Base-by-base conservation (phyloP, 2,888 invertebrate genomes). In the Diaphora mendica region DNA sequence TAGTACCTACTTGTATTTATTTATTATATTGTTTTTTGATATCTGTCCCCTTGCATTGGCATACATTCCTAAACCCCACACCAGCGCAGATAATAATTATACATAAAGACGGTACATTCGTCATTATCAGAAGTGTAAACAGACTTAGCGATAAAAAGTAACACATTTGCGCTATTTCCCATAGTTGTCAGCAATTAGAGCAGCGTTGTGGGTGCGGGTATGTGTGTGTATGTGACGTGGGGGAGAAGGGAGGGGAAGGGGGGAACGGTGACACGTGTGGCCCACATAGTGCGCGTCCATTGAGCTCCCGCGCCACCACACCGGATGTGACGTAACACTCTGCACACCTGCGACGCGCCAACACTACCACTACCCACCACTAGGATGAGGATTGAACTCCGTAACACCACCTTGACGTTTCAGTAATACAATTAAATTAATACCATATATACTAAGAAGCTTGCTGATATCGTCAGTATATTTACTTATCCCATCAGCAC, bases 171-270 rank as follows among this genome's bases (percentile, higher is more conserved):
- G 90, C 90, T 93, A 91, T 93, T 95, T 94, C 93, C 93, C 93
- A 93, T 94, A 94, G 92, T 92, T 91, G 92, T 92, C 91, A 91
- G 93, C 92, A 93, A 94, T 94, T 94, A 94, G 92, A 92, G 88
- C 92, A 90, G 87, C 85, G 90, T 90, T 85, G 90, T 88, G 86
- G 87, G 88, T 89, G 89, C 85, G 89, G 85, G 87, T 81, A 86
- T 74, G 82, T 74, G 79, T 79, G 20, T 15, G 51, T n/a, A n/a
- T 35, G 30, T 39, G 59, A 69, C 86, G 83, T 73, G 78, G 68
- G 78, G 70, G 77, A 71, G 67, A 77, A 75, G 73, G 72, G 80
- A 75, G 75, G 39, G 39, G 11, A 75, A 76, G 79, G 75, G 85
- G 81, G 86, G 84, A 87, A 81, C 81, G 85, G 85, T 87, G 93